Conservation (phyloP, 1,140 invertebrate species). For the Plutomurus gul region DNA sequence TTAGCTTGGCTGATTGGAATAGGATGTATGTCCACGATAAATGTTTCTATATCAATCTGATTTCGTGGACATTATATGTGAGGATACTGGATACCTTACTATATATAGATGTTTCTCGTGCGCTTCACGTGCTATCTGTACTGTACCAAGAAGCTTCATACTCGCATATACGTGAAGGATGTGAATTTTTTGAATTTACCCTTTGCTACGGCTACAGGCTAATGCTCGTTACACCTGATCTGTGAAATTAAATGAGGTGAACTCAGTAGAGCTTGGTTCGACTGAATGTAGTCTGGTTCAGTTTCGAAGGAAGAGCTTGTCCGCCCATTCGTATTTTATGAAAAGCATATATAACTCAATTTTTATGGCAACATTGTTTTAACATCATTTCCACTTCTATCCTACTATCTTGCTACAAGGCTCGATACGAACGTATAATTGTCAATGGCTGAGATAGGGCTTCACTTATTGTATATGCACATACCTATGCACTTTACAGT, state of each 20-base stretch:
- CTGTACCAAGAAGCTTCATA: too few relatives aligned
- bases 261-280: background rate
- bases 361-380: background rate
- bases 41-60: background rate
- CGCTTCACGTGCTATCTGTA: background rate
- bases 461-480: too few relatives aligned
- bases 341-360: slow-evolving; percentile 27
- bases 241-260: slow-evolving; percentile 22
- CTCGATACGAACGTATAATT: too few relatives aligned
- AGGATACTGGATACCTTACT: too few relatives aligned
- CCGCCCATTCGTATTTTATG: slow-evolving; percentile 1
- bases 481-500: too few relatives aligned
- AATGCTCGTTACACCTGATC: slow-evolving; percentile 11
- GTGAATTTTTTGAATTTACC: slow-evolving; percentile 13
- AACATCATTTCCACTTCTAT: background rate
- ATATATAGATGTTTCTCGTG: too few relatives aligned
- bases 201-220: background rate
- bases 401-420: background rate
- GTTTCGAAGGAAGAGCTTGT: background rate
- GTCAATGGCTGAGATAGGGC: too few relatives aligned
- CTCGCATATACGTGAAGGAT: background rate
- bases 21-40: background rate
- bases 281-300: slow-evolving; percentile 7
- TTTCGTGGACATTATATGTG: background rate
- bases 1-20: slow-evolving; percentile 7